Evolutionary conservation across 2,797 vertebrate genomes (phyloP), one percentile per base, ranked within the genome.

Genomic region (Cetoscarus ocellatus): DNA sequence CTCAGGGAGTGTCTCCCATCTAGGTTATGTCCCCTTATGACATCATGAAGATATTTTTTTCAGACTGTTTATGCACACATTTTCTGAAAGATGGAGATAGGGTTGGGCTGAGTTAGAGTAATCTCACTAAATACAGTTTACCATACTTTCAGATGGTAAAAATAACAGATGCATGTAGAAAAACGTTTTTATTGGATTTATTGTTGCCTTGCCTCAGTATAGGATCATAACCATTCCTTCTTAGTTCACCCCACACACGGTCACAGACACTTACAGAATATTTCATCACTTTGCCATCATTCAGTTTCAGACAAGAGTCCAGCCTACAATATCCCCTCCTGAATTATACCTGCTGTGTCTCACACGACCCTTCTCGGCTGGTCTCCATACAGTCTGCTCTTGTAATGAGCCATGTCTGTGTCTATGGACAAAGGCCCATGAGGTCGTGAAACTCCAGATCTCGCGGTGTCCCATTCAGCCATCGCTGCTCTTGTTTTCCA

Each of bases 401-500:
- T 70, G 70, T 89, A 88, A 89, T 86, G 83, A 92, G 78, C 74
- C 36, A 6, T 74, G 83, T 80, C 77, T 65, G 76, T 73, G 82
- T 80, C 70, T 61, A 67, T 52, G 73, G 64, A n/a, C 81, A 0
- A 50, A 84, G 61, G 73, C 81, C 65, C 73, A 54, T 55, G 77
- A 83, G 80, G 84, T 75, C 44, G 36, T 76, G 90, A 90, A 92
- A 92, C 82, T 72, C 58, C 55, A 87, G 83, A 74, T 77, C 79
- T 83, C 5, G 8, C 79, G 60, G 67, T 52, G 77, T 83, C 84
- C 77, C 70, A 74, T 87, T 91, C 85, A 85, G 82, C 53, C 84
- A 73, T 50, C 5, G 42, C 70, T 55, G 43, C 73, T 88, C 88
- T 86, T 87, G 88, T 91, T 92, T 92, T 91, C 87, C 84, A 90